Conservation (phyloP, 2,797 vertebrate species). For the Gallinago stenura region DNA sequence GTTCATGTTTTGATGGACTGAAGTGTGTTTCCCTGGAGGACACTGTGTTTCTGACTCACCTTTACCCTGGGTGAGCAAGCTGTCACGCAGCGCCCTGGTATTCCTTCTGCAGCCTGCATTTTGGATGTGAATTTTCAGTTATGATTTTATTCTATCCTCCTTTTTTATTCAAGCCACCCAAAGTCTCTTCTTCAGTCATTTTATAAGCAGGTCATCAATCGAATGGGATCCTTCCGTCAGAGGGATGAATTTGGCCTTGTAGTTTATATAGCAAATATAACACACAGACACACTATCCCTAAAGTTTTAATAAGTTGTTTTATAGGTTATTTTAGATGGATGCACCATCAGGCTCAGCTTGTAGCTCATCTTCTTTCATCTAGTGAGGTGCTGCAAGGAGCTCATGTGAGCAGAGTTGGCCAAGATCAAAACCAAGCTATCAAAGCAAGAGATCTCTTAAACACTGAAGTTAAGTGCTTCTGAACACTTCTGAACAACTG, state of each 20-base stretch:
- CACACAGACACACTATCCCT: neutral
- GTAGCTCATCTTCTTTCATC: neutral
- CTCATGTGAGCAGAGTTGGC: accelerated
- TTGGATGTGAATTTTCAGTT: neutral
- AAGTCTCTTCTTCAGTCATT: neutral
- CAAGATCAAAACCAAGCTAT: too few species aligned
- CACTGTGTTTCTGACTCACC: neutral
- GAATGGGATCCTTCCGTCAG: neutral
- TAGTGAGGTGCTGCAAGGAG: neutral
- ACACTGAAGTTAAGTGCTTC: neutral
- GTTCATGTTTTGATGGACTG: neutral
- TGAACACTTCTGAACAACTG: neutral
- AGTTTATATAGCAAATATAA: neutral
- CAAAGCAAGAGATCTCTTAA: neutral
- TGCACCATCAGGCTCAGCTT: neutral
- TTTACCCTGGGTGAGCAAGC: neutral
- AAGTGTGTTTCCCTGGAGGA: neutral
- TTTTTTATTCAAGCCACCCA: neutral
- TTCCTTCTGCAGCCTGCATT: neutral
- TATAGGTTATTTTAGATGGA: neutral
- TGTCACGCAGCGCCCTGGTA: neutral
- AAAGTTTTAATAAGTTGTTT: neutral
- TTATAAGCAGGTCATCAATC: neutral
- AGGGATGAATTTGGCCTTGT: neutral
- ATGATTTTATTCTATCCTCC: neutral